Evolutionary conservation across 2,113 vertebrate genomes (phyloP).

Genomic region (Zapornia atra): DNA sequence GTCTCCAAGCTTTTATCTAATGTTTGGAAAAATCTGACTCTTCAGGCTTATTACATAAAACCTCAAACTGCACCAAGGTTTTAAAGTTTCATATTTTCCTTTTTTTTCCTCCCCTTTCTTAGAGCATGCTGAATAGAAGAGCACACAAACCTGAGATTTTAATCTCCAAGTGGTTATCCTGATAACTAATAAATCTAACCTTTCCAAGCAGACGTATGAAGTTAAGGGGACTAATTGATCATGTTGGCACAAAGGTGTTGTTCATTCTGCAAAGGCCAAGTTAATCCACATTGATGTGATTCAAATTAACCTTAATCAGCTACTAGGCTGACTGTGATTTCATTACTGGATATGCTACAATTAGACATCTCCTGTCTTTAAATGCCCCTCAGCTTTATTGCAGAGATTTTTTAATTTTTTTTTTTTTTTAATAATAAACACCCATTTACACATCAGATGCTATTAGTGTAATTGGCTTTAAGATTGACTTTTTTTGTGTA

Average conservation of each 20-base stretch:
- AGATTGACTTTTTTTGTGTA: conserved; percentile 68
- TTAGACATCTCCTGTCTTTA: conserved; percentile 75
- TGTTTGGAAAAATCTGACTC: background rate
- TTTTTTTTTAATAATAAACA: conserved; percentile 69
- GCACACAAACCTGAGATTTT: conserved; percentile 44
- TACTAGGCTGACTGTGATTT: conserved; percentile 77
- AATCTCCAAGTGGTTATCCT: conserved; percentile 72
- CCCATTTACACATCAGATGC: conserved; percentile 71
- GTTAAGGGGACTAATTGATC: conserved; percentile 83
- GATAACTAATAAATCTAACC: conserved; percentile 84
- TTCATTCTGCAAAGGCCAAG: conserved; percentile 82
- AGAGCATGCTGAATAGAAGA: background rate
- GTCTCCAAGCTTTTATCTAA: background rate
- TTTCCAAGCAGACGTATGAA: conserved; percentile 76
- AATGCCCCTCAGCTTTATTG: conserved; percentile 67
- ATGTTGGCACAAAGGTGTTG: conserved; percentile 82
- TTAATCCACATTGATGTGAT: conserved; percentile 85
- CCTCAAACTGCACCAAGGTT: background rate
- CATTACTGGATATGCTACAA: conserved; percentile 76
- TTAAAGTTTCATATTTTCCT: background rate
- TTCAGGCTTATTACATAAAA: background rate
- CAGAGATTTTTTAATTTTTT: background rate
- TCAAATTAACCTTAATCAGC: conserved; percentile 87
- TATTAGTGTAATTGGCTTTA: conserved; percentile 66
- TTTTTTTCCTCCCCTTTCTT: background rate